A percentile compares a stretch with the other conserved stretches of the same genome.
Evolutionary conservation across 2,113 vertebrate species (phyloP).

Genomic region (Cervus canadensis): DNA sequence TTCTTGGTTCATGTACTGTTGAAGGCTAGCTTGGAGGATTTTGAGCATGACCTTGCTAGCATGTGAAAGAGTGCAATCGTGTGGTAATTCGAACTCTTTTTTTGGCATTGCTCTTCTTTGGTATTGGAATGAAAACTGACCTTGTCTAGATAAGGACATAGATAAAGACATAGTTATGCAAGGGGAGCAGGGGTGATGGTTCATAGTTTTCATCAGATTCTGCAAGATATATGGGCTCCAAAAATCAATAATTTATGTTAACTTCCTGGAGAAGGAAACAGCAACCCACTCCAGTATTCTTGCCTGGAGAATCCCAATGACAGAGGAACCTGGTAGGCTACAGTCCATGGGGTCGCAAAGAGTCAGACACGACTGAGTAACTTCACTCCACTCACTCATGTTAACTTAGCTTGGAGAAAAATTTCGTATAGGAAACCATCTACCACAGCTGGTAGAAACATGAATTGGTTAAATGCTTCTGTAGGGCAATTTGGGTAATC

Average conservation of each 20-base stretch:
- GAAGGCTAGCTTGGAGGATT: not conserved
- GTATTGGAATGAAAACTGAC: not conserved
- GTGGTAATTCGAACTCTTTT: not conserved
- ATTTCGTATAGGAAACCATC: not conserved
- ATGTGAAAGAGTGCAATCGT: not conserved
- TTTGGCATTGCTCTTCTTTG: not conserved
- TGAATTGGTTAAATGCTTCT: not conserved
- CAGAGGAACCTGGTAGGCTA: no score
- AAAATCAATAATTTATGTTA: not conserved
- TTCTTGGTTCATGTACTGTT: not conserved
- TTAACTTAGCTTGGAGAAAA: not conserved
- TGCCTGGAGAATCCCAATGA: no score
- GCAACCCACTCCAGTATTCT: no score
- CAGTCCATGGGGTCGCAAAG: no score
- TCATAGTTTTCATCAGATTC: conserved; percentile 9
- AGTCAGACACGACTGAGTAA: no score
- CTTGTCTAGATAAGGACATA: not conserved
- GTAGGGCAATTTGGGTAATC: not conserved
- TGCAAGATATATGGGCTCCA: not conserved
- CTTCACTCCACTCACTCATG: no score
- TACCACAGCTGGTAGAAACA: not conserved
- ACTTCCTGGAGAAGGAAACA: not conserved
- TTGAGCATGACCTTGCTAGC: not conserved
- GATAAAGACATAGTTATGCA: not conserved
- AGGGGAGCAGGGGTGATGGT: not conserved